A percentile compares a stretch with the other conserved stretches of the same genome.
Evolutionary conservation across 2,113 vertebrate species (phyloP).

Genomic region (Cyrtonyx montezumae): DNA sequence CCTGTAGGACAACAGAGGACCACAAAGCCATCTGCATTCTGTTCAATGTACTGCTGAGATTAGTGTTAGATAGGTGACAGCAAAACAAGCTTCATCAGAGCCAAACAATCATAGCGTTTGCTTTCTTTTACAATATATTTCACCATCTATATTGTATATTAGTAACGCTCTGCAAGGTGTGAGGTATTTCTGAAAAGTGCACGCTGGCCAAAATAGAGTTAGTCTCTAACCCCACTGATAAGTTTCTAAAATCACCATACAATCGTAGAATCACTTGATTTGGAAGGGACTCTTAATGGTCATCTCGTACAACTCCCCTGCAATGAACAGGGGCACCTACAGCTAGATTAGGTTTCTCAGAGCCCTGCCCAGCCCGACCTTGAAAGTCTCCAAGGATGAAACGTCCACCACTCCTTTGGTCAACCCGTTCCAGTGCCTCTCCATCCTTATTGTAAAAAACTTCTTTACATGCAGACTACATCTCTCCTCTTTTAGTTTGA

Average conservation of each 20-base stretch:
- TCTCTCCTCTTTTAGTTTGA: no score
- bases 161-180: not conserved
- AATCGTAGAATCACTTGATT: no score
- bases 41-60: not conserved
- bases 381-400: no score
- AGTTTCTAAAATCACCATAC: not conserved
- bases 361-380: no score
- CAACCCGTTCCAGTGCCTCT: no score
- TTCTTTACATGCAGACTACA: no score
- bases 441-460: no score
- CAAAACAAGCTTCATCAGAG: slow-evolving; percentile 6
- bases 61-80: not conserved
- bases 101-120: not conserved
- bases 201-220: not conserved
- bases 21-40: not conserved
- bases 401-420: no score
- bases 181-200: not conserved
- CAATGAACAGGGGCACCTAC: no score
- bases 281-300: no score
- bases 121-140: slow-evolving; percentile 14
- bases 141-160: not conserved
- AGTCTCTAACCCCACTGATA: not conserved
- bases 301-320: no score
- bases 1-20: not conserved
- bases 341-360: no score